A percentile compares a stretch with the other conserved stretches of the same genome.
Conservation (phyloP, 2,797 vertebrate species). For the Pterois miles region DNA sequence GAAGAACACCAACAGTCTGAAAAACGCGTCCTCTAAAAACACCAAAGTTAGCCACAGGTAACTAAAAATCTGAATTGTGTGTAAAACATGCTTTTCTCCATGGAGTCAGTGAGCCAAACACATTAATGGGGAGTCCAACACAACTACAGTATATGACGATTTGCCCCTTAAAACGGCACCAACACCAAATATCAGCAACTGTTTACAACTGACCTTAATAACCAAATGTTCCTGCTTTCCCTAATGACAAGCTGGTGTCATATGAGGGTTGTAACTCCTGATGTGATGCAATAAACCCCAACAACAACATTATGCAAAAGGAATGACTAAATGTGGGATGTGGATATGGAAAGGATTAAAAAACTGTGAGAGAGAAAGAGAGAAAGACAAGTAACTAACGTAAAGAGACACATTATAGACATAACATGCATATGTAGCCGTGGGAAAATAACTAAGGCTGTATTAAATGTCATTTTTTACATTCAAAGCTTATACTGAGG, state of each 20-base stretch:
- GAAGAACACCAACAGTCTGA: neutral
- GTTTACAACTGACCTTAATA: too few species aligned
- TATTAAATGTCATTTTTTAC: neutral
- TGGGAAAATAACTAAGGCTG: neutral
- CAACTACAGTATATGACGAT: fast-evolving
- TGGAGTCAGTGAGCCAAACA: neutral
- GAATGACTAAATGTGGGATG: neutral
- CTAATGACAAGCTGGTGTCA: neutral
- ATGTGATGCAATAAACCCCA: neutral
- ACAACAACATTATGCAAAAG: neutral
- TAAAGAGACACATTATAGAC: neutral
- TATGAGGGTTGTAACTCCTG: neutral
- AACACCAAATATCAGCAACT: neutral
- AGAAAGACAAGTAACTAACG: neutral
- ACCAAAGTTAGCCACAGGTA: neutral
- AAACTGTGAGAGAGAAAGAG: neutral
- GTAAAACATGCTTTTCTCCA: neutral
- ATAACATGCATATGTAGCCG: neutral
- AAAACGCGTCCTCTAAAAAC: neutral
- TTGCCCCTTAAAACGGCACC: neutral
- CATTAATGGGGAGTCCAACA: neutral
- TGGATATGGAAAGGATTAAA: neutral
- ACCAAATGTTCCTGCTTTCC: neutral
- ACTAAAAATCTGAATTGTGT: neutral
- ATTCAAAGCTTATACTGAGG: neutral